These are phyloP conservation scores for Eutolmus rufibarbis DNA, from an alignment of 2,888 invertebrate species.

Conservation along the genomic window DNA sequence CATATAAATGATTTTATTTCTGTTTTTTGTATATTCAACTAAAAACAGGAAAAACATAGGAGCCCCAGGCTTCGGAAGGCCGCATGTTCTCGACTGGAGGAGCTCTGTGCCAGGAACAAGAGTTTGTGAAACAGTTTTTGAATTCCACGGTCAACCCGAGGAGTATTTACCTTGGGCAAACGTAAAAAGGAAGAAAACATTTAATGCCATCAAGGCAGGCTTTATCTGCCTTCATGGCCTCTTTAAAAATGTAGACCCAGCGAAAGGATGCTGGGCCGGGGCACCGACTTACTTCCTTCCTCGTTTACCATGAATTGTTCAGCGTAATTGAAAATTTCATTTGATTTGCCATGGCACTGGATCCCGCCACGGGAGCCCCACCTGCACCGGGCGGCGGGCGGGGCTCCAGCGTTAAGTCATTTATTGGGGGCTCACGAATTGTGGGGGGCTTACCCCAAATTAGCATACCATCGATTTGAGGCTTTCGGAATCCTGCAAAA, in stretches of 20 bases:
- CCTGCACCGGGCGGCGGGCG: background rate
- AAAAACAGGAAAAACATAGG: background rate
- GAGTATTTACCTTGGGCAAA: background rate
- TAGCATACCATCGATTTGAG: background rate
- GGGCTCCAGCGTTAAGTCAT: background rate
- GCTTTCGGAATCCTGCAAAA: background rate
- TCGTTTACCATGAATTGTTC: background rate
- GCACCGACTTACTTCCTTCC: background rate
- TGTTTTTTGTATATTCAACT: background rate
- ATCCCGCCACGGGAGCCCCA: background rate
- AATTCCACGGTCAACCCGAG: background rate
- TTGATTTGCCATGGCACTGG: background rate
- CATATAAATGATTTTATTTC: background rate
- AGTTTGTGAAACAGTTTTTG: background rate
- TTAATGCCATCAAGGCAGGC: background rate
- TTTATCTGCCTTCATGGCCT: background rate
- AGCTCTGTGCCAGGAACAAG: background rate
- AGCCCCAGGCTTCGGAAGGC: background rate
- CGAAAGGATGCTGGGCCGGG: background rate
- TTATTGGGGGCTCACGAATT: background rate
- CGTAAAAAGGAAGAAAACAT: background rate
- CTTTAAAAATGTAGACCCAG: background rate
- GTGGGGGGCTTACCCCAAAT: background rate
- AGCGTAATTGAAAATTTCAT: background rate
- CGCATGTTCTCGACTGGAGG: background rate